Base-by-base conservation (phyloP, 2,797 vertebrate genomes). In the Myoxocephalus aenaeus region DNA sequence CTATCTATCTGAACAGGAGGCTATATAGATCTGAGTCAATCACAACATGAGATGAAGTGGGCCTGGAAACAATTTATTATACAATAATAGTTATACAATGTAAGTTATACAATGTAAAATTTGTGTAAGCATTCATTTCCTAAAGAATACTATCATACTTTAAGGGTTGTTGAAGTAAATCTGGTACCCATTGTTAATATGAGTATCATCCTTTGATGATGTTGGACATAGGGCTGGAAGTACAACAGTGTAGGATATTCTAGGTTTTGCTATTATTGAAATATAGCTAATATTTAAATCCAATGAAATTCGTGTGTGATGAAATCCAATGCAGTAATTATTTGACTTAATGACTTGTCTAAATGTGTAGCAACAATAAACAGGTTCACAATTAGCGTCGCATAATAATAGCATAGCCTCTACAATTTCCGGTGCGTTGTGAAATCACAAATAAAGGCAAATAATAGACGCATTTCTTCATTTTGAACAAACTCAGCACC, bases 391-490 rank as follows among this genome's bases (percentile, higher is more conserved):
- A 3, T 2, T 13, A 51, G 12, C 5, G 22, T 73, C 67, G 42
- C 62, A 22, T 65, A 48, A 69, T 63, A 18, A 36, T 4, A 73
- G 17, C 17, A 34, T 34, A 59, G 53, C 9, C n/a, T 38, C 36
- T 27, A 34, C 75, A 29, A 66, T 22, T 32, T 51, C 50, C 56
- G 14, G 18, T 69, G 54, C 42, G 53, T 17, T 22, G 38, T 40
- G 17, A 65, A 78, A 48, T 42, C 56, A 34, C 51, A 63, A 65
- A 73, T 40, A 74, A 84, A 87, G 65, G 65, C 2, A 17, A 72
- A 57, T 77, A 87, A 80, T n/a, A 46, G 80, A 7, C 44, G 11
- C 7, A 20, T 79, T 85, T 70, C 53, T 38, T 29, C 27, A 62
- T 34, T 80, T 17, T 46, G 17, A 46, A 9, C 69, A 67, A 66